Evolutionary conservation across 2,113 vertebrate genomes (phyloP).

Genomic region (Melanotaenia duboulayi): DNA sequence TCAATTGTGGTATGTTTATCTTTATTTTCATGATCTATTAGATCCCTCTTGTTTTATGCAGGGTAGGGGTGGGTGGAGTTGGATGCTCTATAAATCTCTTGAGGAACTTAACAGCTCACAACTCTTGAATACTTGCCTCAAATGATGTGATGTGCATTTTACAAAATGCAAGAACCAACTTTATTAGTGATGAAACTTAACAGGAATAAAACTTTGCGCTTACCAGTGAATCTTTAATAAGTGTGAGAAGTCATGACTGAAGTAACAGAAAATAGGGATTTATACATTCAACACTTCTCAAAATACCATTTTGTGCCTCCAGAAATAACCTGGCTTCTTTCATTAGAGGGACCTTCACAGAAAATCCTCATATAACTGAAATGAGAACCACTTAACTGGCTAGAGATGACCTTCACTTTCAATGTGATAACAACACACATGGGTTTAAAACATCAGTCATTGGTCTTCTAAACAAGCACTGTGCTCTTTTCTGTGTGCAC

Average conservation of each 20-base stretch:
- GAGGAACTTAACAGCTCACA: too few species aligned
- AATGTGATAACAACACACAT: constrained; percentile 34
- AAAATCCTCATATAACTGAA: constrained; percentile 74
- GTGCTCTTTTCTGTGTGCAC: constrained; percentile 62
- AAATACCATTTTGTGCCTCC: constrained; percentile 63
- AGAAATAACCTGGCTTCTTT: constrained; percentile 53
- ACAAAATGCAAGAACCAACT: constrained; percentile 46
- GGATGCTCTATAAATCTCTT: too few species aligned
- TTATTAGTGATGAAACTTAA: constrained; percentile 27
- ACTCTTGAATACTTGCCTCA: too few species aligned
- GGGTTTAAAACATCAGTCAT: constrained; percentile 55
- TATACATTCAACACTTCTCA: constrained; percentile 72
- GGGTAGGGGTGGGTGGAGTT: too few species aligned
- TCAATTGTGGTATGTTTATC: background rate
- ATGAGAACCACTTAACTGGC: constrained; percentile 61
- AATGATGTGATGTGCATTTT: constrained; percentile 6
- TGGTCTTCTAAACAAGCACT: constrained; percentile 57
- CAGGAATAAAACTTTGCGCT: constrained; percentile 52
- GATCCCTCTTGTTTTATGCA: background rate
- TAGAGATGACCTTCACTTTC: constrained; percentile 63
- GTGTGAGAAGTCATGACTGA: constrained; percentile 62
- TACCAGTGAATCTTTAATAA: constrained; percentile 76
- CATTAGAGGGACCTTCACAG: constrained; percentile 76
- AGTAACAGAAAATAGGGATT: constrained; percentile 69
- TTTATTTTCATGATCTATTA: background rate